phyloP scores from a whole-genome alignment of 2,888 invertebrate species.

The Cyclophora punctaria region DNA sequence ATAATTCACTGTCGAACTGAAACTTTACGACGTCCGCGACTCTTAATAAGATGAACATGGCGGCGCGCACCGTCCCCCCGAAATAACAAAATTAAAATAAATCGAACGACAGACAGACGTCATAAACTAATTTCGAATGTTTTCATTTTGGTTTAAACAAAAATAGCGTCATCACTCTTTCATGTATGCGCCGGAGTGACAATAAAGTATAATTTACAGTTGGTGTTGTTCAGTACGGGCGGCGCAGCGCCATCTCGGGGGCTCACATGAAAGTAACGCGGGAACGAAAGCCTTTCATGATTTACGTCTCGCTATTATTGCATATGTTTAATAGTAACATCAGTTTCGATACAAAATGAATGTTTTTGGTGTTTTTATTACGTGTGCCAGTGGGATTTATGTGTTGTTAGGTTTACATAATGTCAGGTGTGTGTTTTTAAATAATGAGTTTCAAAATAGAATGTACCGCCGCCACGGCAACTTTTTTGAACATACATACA shows the following conservation, averaged over 20 bases:
- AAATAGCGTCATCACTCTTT: constrained; percentile 73
- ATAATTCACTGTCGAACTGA: constrained; percentile 62
- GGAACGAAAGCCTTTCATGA: constrained; percentile 61
- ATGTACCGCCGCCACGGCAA: too few species aligned
- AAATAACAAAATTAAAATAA: constrained; percentile 75
- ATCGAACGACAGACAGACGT: constrained; percentile 74
- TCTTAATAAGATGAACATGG: constrained; percentile 57
- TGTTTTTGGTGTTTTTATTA: constrained; percentile 28
- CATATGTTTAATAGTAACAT: constrained; percentile 46
- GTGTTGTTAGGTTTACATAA: constrained; percentile 17
- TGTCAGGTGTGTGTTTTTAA: constrained; percentile 14
- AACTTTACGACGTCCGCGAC: constrained; percentile 52
- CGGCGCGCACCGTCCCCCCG: constrained; percentile 53
- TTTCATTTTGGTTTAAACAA: constrained; percentile 69
- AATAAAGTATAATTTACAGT: constrained; percentile 68
- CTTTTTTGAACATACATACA: too few species aligned
- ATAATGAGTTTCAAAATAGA: too few species aligned
- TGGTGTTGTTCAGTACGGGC: constrained; percentile 26
- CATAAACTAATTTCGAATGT: constrained; percentile 75
- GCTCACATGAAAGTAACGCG: constrained; percentile 52
- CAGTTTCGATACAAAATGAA: constrained; percentile 33
- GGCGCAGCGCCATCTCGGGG: constrained; percentile 63
- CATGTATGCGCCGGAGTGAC: constrained; percentile 66
- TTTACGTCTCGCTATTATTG: constrained; percentile 51
- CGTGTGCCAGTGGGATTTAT: constrained; percentile 17